Evolutionary conservation across 2,797 vertebrate species (phyloP).

Genomic region (Chelmon rostratus): DNA sequence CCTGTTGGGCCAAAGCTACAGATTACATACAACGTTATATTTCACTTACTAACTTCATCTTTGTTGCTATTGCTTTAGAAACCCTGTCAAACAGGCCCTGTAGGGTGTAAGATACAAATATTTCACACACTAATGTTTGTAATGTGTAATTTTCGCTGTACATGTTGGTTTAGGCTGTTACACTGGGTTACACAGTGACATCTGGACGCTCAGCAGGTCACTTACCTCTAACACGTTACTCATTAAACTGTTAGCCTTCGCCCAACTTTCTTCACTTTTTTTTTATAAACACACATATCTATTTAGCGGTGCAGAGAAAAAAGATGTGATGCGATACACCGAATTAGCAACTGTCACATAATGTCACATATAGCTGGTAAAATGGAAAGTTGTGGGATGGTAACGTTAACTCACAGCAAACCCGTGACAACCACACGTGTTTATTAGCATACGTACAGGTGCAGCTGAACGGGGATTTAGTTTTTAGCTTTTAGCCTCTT

Average conservation of each 20-base stretch:
- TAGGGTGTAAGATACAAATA: background rate
- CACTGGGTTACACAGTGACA: background rate
- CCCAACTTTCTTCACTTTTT: background rate
- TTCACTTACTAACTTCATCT: background rate
- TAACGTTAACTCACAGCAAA: background rate
- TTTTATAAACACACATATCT: no score
- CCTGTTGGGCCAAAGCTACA: background rate
- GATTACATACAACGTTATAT: background rate
- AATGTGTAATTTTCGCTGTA: background rate
- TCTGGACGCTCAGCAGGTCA: conserved; percentile 16
- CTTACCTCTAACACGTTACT: conserved; percentile 30
- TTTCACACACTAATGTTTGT: no score
- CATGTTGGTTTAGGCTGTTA: background rate
- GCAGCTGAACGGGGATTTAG: background rate
- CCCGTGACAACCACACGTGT: background rate
- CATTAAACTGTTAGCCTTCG: conserved; percentile 13
- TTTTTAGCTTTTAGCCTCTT: conserved; percentile 28
- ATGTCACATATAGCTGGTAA: background rate
- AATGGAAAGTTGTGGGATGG: background rate
- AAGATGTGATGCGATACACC: background rate
- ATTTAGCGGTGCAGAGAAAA: background rate
- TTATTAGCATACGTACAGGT: background rate
- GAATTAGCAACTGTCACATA: background rate
- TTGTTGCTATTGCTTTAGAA: no score
- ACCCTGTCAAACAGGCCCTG: no score